Evolutionary conservation across 1,140 invertebrate genomes (phyloP).

Genomic region (Coptotermes formosanus): DNA sequence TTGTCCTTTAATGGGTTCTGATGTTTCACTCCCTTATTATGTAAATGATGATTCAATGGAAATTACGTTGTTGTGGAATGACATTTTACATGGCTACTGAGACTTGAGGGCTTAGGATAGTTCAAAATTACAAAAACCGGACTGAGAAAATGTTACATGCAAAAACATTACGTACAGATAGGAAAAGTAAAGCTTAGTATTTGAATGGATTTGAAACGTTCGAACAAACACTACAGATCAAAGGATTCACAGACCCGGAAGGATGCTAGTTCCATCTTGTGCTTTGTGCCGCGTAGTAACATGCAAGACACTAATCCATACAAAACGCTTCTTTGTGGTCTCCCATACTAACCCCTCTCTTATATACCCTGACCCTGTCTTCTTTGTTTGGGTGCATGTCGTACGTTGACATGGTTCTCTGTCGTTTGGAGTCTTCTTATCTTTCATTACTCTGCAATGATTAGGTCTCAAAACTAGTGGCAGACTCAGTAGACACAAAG

Average conservation of each 20-base stretch:
- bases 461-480: neutral
- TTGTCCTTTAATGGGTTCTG: neutral
- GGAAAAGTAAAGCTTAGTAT: slow-evolving; percentile 13
- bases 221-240: neutral
- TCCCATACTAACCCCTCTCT: neutral
- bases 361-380: neutral
- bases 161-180: neutral
- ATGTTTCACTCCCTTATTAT: neutral
- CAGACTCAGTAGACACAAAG: neutral
- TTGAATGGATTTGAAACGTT: neutral
- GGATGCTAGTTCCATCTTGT: neutral
- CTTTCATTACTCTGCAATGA: slow-evolving; percentile 5
- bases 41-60: neutral
- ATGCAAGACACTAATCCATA: neutral
- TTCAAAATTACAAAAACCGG: neutral
- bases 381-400: neutral
- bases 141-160: neutral
- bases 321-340: slow-evolving; percentile 1
- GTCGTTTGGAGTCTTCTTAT: neutral
- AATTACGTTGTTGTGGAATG: neutral
- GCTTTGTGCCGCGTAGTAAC: neutral
- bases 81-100: neutral
- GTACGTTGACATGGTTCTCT: neutral
- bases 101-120: neutral
- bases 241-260: slow-evolving; percentile 10